Percentiles rank a stretch among this genome's conserved stretches.
phyloP scores from a whole-genome alignment of 2,888 invertebrate species.

The Stenchaetothrips biformis region DNA sequence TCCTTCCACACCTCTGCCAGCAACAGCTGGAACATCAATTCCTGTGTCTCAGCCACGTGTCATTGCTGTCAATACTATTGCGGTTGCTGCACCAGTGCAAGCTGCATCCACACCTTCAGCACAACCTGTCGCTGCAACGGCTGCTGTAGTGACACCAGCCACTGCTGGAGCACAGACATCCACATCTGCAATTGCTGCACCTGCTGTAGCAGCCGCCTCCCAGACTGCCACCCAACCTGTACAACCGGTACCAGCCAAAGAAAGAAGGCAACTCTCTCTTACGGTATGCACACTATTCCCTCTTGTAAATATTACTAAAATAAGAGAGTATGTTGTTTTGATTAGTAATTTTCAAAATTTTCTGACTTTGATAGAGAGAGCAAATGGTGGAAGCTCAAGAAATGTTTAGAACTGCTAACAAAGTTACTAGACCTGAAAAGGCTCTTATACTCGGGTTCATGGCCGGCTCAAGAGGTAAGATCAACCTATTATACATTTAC shows the following conservation, averaged over 20 bases:
- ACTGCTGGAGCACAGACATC: constrained; percentile 46
- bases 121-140: not conserved
- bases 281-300: constrained; percentile 51
- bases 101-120: not conserved
- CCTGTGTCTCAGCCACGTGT: not conserved
- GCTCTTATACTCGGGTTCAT: constrained; percentile 96
- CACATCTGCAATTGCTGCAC: constrained; percentile 47
- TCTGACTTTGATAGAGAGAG: constrained; percentile 64
- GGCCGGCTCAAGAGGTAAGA: constrained; percentile 88
- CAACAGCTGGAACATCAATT: not conserved
- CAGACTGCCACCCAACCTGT: constrained; percentile 33
- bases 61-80: constrained; percentile 9
- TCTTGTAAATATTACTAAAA: not conserved
- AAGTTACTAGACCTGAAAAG: constrained; percentile 93
- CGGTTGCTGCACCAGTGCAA: not conserved
- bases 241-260: constrained; percentile 50
- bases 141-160: constrained; percentile 38
- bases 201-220: constrained; percentile 34
- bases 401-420: constrained; percentile 94
- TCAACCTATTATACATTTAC: not conserved
- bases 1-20: not conserved
- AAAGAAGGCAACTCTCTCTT: constrained; percentile 51
- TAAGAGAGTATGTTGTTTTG: constrained; percentile 24
- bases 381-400: constrained; percentile 96
- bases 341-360: constrained; percentile 34